Evolutionary conservation across 2,797 vertebrate species (phyloP).

Genomic region (Antrozous pallidus): DNA sequence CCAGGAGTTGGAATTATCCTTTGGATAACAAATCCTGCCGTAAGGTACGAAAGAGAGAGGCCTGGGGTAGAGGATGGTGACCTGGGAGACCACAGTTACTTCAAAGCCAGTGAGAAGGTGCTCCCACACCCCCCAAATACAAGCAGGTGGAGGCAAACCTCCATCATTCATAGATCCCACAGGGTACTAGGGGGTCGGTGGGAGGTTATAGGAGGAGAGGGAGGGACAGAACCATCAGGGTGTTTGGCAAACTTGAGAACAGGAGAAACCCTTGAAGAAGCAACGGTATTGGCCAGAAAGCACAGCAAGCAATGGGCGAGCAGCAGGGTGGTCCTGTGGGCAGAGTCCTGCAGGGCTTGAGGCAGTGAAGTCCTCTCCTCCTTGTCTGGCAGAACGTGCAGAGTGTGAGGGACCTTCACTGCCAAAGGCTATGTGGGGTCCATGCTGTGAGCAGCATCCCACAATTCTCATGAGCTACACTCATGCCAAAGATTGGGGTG

Average conservation of each 20-base stretch:
- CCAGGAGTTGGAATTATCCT: neutral
- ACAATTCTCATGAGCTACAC: neutral
- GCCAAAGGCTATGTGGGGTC: neutral
- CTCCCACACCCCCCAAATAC: neutral
- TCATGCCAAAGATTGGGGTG: neutral
- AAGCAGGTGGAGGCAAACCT: neutral
- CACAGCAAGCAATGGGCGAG: too few species aligned
- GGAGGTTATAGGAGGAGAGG: neutral
- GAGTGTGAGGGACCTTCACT: neutral
- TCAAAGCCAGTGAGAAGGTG: neutral
- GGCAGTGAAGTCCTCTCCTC: neutral
- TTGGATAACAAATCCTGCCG: neutral
- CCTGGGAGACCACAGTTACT: neutral
- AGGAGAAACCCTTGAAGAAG: neutral
- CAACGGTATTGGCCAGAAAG: neutral
- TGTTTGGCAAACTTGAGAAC: too few species aligned
- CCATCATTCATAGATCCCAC: neutral
- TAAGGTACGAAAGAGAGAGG: neutral
- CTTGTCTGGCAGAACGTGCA: neutral
- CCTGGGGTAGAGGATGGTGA: neutral
- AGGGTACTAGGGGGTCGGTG: neutral
- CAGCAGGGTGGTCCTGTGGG: accelerated
- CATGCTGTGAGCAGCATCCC: neutral
- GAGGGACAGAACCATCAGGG: neutral
- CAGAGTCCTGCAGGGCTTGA: neutral